Evolutionary conservation across 2,888 invertebrate genomes (phyloP).

Genomic region (Pediacus dermestoides): DNA sequence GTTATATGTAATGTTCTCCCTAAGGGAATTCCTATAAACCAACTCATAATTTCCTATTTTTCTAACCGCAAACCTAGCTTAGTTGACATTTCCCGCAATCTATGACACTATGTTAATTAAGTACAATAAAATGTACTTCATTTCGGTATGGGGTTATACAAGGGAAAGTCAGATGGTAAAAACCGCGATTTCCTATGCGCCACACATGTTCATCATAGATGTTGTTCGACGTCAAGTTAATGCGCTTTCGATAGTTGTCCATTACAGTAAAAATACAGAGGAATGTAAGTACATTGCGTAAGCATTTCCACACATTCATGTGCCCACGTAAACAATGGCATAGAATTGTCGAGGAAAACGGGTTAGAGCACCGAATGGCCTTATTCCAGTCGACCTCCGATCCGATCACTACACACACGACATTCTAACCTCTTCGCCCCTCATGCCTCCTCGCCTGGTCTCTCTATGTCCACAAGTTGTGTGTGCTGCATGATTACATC

Average conservation of each 20-base stretch:
- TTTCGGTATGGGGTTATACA: too few species aligned
- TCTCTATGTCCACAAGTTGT: constrained; percentile 23
- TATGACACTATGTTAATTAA: too few species aligned
- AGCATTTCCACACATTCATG: constrained; percentile 37
- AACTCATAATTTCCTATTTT: too few species aligned
- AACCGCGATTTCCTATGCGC: neutral
- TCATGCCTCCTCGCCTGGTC: constrained; percentile 20
- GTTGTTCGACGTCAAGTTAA: constrained; percentile 19
- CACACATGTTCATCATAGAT: constrained; percentile 13
- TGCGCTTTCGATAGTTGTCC: constrained; percentile 21
- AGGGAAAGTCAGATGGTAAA: too few species aligned
- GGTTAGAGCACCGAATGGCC: constrained; percentile 46
- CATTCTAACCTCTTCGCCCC: constrained; percentile 7
- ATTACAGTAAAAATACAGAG: constrained; percentile 32
- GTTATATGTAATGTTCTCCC: too few species aligned
- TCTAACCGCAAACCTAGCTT: too few species aligned
- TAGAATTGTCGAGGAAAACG: constrained; percentile 47
- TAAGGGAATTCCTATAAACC: too few species aligned
- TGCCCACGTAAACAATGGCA: constrained; percentile 48
- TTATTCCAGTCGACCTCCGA: constrained; percentile 48
- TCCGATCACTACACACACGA: constrained; percentile 38
- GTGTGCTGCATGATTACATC: constrained; percentile 30
- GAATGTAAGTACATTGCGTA: constrained; percentile 43
- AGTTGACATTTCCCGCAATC: too few species aligned
- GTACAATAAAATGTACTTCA: too few species aligned